A percentile compares a stretch with the other conserved stretches of the same genome.
These are phyloP conservation scores for Trinorchestia longiramus DNA, from an alignment of 1,140 invertebrate genomes.

Conservation along the genomic window DNA sequence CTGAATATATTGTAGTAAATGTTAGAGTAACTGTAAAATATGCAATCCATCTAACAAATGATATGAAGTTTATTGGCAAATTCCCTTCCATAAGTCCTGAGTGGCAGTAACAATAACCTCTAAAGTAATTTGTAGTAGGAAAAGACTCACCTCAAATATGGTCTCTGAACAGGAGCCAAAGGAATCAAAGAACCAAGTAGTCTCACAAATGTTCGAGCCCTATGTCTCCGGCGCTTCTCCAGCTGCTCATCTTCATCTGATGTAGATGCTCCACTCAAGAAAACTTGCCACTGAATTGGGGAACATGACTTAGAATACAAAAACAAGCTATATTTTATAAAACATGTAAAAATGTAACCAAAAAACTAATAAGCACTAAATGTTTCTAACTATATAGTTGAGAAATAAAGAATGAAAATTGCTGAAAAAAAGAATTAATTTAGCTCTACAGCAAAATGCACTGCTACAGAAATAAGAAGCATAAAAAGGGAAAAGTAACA, in stretches of 20 bases:
- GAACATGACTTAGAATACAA: not conserved
- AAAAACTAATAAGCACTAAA: not conserved
- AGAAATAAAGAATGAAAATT: too few relatives aligned
- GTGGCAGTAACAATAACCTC: too few relatives aligned
- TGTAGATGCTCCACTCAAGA: not conserved
- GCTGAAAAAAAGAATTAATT: too few relatives aligned
- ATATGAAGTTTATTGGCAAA: too few relatives aligned
- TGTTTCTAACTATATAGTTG: too few relatives aligned
- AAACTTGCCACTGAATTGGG: not conserved
- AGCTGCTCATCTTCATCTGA: not conserved
- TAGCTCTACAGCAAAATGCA: too few relatives aligned
- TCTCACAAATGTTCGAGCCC: not conserved
- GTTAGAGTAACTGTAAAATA: too few relatives aligned
- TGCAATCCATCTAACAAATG: too few relatives aligned
- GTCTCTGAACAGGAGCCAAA: conserved; percentile 11
- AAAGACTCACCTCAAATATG: conserved; percentile 5
- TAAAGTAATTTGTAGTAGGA: not conserved
- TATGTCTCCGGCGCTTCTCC: not conserved
- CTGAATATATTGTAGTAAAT: too few relatives aligned
- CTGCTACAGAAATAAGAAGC: too few relatives aligned
- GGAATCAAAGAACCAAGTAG: conserved; percentile 3
- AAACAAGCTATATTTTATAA: not conserved
- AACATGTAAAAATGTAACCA: not conserved
- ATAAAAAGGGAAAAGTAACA: too few relatives aligned
- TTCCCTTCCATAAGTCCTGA: too few relatives aligned